Conservation (phyloP, 2,888 invertebrate species). For the Taenaris catops region DNA sequence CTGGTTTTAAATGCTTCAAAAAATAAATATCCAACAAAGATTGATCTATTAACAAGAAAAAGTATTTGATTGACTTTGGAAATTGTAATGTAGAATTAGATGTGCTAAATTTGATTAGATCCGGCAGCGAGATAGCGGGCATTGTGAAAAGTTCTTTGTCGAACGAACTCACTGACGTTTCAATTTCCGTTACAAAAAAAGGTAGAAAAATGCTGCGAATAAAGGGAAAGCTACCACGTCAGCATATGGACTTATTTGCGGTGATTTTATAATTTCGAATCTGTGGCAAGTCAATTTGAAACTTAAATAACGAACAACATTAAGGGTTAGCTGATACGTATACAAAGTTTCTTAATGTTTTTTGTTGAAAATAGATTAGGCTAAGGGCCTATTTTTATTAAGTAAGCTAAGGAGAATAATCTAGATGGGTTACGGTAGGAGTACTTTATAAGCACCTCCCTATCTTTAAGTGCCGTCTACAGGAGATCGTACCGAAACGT, state of each 20-base stretch:
- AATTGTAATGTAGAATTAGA: constrained; percentile 25
- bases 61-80: constrained; percentile 9
- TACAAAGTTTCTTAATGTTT: too few relatives aligned
- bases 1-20: too few relatives aligned
- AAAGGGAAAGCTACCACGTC: constrained; percentile 22
- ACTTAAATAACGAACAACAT: too few relatives aligned
- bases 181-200: constrained; percentile 46
- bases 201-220: constrained; percentile 27
- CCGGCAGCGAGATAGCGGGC: constrained; percentile 31
- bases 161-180: constrained; percentile 41
- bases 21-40: background rate
- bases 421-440: too few relatives aligned
- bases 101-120: constrained; percentile 30
- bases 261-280: constrained; percentile 8
- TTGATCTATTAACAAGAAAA: constrained; percentile 9
- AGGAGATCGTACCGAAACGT: too few relatives aligned
- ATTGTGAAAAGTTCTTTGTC: constrained; percentile 37
- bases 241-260: constrained; percentile 14
- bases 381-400: too few relatives aligned
- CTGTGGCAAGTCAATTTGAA: too few relatives aligned
- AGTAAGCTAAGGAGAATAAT: too few relatives aligned
- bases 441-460: too few relatives aligned
- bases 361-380: too few relatives aligned
- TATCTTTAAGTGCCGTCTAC: too few relatives aligned
- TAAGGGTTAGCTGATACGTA: too few relatives aligned